Conservation (phyloP, 2,797 vertebrate species). For the Dallia pectoralis region DNA sequence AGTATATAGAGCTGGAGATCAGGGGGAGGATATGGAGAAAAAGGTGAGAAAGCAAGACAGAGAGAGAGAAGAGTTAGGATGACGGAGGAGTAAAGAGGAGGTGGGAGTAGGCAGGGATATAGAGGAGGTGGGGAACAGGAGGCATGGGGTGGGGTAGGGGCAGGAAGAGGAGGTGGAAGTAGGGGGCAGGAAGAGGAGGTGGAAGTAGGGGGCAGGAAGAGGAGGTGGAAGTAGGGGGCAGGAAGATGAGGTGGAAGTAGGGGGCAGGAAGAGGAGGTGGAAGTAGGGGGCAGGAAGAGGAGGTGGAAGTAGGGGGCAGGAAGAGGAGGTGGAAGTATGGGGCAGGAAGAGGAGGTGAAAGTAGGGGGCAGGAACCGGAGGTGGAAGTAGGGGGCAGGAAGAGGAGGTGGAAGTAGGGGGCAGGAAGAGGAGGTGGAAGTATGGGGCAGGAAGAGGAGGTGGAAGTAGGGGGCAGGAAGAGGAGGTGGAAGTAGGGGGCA, state of each 20-base stretch:
- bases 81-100: conserved; percentile 27
- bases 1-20: conserved; percentile 4
- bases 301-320: too few species aligned
- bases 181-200: conserved; percentile 13
- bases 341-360: conserved; percentile 9
- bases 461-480: too few species aligned
- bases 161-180: too few species aligned
- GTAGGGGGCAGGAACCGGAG: conserved; percentile 21
- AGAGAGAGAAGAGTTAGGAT: conserved; percentile 44
- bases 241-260: neutral
- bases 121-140: too few species aligned
- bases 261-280: too few species aligned
- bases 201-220: too few species aligned
- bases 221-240: too few species aligned
- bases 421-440: conserved; percentile 1
- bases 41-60: conserved; percentile 11
- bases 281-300: too few species aligned
- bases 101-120: too few species aligned
- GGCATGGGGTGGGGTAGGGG: too few species aligned
- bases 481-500: conserved; percentile 35
- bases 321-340: conserved; percentile 13
- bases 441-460: neutral
- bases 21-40: too few species aligned
- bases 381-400: conserved; percentile 31
- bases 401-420: conserved; percentile 17